phyloP scores from a whole-genome alignment of 2,888 invertebrate genomes.

The Hypomecis atomaria region DNA sequence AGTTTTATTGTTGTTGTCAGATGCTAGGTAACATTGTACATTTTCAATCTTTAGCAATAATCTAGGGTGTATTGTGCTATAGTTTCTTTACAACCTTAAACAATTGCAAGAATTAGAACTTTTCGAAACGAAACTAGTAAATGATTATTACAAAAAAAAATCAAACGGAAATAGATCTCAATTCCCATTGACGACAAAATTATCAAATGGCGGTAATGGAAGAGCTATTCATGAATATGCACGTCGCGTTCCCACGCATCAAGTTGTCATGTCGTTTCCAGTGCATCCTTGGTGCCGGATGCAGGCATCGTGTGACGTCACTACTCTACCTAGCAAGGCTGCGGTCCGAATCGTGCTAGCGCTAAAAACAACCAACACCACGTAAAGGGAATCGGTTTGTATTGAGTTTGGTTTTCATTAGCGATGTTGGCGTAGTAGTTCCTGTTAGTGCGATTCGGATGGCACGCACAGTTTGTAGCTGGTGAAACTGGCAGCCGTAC shows the following conservation, averaged over 20 bases:
- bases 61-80: too few species aligned
- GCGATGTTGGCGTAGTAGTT: too few species aligned
- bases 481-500: conserved; percentile 31
- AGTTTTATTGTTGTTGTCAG: too few species aligned
- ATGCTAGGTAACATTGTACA: too few species aligned
- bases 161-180: not conserved
- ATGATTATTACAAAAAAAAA: not conserved
- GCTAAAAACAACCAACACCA: too few species aligned
- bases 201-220: conserved; percentile 16
- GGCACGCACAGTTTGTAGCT: not conserved
- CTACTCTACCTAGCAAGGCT: not conserved
- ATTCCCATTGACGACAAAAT: not conserved
- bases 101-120: too few species aligned
- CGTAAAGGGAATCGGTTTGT: too few species aligned
- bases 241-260: conserved; percentile 17
- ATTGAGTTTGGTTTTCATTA: not conserved
- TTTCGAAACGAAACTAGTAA: too few species aligned
- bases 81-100: too few species aligned
- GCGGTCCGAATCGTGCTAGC: too few species aligned
- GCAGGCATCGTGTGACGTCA: conserved; percentile 12
- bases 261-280: conserved; percentile 25
- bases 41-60: too few species aligned
- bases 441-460: not conserved
- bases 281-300: conserved; percentile 20
- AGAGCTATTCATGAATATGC: conserved; percentile 15